Base-by-base conservation (phyloP, 2,797 vertebrate genomes). In the Leptodactylus fallax region DNA sequence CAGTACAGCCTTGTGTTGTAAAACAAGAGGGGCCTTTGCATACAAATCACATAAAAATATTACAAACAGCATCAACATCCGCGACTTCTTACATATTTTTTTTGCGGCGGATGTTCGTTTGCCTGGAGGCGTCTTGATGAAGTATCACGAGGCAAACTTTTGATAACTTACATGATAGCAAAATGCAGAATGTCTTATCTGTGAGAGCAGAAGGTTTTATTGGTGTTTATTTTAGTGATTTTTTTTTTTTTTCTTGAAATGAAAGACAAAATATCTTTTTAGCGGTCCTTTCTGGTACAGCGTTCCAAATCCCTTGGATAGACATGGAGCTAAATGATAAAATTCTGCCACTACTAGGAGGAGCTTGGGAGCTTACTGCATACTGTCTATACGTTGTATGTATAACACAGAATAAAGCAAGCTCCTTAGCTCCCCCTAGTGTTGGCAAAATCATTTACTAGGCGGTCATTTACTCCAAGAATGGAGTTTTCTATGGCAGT, bases 21-120 rank as follows among this genome's bases (percentile, higher is more conserved):
- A 74, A 85, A 76, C 55, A 60, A 85, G 71, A 25, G 27, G 7
- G 60, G 53, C 17, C 27, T 74, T 3, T 60, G 19, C 55, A 84
- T 61, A 76, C 27, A 85, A 60, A 25, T 47, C 83, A 25, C 19
- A 60, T 11, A 60, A 60, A 85, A 84, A 76, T 85, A 85, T 61
- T 60, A 72, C 71, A 76, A 85, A 83, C 27, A 72, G 67, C 19
- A 84, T n/a, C 53, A 74, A 72, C 55, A 60, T 58, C 61, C 3
- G 14, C 25, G 61, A 19, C 23, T 83, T 23, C 12, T 51, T 23
- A 16, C 1, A 11, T 45, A 71, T 83, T 82, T 65, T 6, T 36
- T 36, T 36, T 36, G 11, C 7, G 80, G 45, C 51, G n/a, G 10
- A 12, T 47, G 49, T 27, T 55, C 51, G 25, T 17, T 27, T 65